Base-by-base conservation (phyloP, 2,113 vertebrate species). In the Nannospalax galili region DNA sequence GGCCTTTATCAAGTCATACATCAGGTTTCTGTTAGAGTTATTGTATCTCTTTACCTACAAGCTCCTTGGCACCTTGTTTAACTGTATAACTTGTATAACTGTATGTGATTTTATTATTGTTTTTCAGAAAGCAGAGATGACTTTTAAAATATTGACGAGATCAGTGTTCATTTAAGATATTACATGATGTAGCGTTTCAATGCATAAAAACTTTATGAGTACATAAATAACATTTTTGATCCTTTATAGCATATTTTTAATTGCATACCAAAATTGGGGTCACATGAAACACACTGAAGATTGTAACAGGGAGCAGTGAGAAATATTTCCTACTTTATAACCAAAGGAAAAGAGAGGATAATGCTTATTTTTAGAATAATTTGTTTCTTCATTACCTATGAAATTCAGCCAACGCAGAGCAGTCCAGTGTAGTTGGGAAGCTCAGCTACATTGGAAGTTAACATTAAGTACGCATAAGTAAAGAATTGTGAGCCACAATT, bases 261-360 rank as follows among this genome's bases (percentile, higher is more conserved):
- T 73, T 45, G 1, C 86, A 62, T 67, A 65, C 42, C 45, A 84
- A 90, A 80, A 92, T 84, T 92, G 52, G 93, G 19, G n/a, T 77
- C n/a, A 93, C 11, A 90, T 92, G 35, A 64, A 94, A 95, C 64
- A 73, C 81, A 9, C 32, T 75, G 37, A 89, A 96, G 11, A 65
- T 64, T 92, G 81, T 75, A 92, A 26, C 72, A 93, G 16, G 6
- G 37, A 94, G 24, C 35, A 87, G 28, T 75, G 40, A 65, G 48
- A 89, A 93, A 28, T 32, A 62, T 93, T 96, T 97, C 77, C 30
- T 93, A 58, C 81, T 88, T 91, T 78, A 40, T 24, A 92, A 80
- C 84, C 64, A 91, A 91, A 91, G 26, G 35, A 65, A 77, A 89
- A 42, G 35, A 88, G 14, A 30, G 89, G 72, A 78, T 85, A 58